Base-by-base conservation (phyloP, 1,140 invertebrate genomes). In the Dryas iulia region DNA sequence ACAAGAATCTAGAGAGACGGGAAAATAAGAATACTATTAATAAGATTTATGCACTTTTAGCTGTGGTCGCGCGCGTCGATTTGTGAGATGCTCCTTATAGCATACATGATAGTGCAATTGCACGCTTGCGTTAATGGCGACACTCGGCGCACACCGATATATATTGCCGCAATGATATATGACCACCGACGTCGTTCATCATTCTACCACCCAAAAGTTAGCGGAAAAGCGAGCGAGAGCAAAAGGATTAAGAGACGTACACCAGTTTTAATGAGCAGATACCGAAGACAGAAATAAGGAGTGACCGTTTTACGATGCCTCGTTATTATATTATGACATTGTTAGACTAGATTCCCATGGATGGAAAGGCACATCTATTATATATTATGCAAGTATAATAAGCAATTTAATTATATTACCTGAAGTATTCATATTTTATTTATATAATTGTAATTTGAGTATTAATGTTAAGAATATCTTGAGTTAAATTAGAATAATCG, bases 91-190 rank as follows among this genome's bases (percentile, higher is more conserved):
- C 82, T 77, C 73, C 80, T 82, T 89, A 84, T 82, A 84, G 82
- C 81, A 78, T 79, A 72, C 59, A 57, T 73, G 77, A 77, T 82
- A 81, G 74, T 78, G 72, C 76, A 82, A 90, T 87, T 86, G 83
- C 84, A 79, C 82, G 79, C 81, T 77, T 84, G 87, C 89, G 89
- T 87, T 91, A 91, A 89, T 91, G 89, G 87, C 85, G 87, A 91
- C 89, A 89, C 84, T 89, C 89, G 78, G 61, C 86, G 85, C 80
- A 88, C 84, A 73, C 75, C 77, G 83, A 88, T 87, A 90, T 90
- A 90, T 90, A 90, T 86, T 88, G 81, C 84, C 79, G 70, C 80
- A 85, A 89, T 91, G 88, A 91, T 91, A 91, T 89, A 91, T 84
- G 81, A 73, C 81, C 86, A 84, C 79, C 84, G 84, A 83, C 83